Evolutionary conservation across 2,888 invertebrate species (phyloP).

Genomic region (Scrobipalpa atriplicella): DNA sequence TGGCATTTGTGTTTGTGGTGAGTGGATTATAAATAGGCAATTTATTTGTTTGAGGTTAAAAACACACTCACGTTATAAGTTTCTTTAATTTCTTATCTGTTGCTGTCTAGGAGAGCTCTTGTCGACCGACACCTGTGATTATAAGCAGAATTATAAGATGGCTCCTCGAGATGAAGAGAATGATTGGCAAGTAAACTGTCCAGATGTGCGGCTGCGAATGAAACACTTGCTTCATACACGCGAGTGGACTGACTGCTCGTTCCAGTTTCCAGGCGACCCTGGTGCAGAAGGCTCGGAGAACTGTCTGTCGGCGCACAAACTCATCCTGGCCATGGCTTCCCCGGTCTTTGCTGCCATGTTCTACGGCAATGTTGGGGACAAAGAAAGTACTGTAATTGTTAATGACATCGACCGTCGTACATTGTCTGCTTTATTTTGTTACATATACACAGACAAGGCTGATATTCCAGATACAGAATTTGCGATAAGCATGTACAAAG

Average conservation of each 20-base stretch:
- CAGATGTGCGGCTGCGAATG: background rate
- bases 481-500: background rate
- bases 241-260: slow-evolving; percentile 49
- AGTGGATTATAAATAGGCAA: too few relatives aligned
- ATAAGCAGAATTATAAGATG: too few relatives aligned
- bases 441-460: background rate
- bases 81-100: too few relatives aligned
- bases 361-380: background rate
- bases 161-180: background rate
- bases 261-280: slow-evolving; percentile 66
- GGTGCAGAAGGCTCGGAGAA: background rate
- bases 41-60: too few relatives aligned
- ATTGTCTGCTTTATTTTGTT: background rate
- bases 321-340: background rate
- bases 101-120: too few relatives aligned
- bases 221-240: background rate
- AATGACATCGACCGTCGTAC: background rate
- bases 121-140: too few relatives aligned
- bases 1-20: too few relatives aligned
- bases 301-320: background rate
- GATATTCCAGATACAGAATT: background rate
- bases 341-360: background rate
- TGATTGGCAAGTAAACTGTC: slow-evolving; percentile 6
- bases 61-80: too few relatives aligned
- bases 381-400: background rate